Evolutionary conservation across 2,888 invertebrate genomes (phyloP).

Genomic region (Polydrusus tereticollis): DNA sequence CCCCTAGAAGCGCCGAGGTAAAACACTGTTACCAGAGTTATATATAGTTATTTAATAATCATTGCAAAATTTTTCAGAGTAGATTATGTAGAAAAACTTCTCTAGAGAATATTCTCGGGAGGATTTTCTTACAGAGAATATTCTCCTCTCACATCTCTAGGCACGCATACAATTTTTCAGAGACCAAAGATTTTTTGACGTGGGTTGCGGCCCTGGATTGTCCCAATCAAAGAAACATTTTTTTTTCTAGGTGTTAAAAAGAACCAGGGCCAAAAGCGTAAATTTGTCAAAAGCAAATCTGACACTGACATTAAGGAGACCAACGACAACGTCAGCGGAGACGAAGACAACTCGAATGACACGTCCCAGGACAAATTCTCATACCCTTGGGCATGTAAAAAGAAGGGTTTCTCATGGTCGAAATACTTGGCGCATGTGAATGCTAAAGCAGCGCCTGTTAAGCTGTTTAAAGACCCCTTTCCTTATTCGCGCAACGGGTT

Average conservation of each 20-base stretch:
- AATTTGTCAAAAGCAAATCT: constrained; percentile 57
- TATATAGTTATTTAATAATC: too few relatives aligned
- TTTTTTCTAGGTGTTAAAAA: constrained; percentile 50
- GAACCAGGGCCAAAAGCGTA: constrained; percentile 59
- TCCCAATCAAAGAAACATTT: too few relatives aligned
- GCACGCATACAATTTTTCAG: too few relatives aligned
- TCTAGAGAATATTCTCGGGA: too few relatives aligned
- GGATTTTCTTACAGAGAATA: too few relatives aligned
- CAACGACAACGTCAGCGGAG: constrained; percentile 57
- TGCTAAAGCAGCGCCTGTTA: constrained; percentile 80
- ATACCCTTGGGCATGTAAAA: constrained; percentile 79
- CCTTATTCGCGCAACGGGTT: constrained; percentile 83
- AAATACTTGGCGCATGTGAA: constrained; percentile 81
- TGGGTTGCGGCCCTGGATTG: too few relatives aligned
- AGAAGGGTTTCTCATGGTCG: constrained; percentile 83
- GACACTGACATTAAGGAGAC: constrained; percentile 47
- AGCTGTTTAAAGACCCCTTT: constrained; percentile 84
- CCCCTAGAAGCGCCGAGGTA: too few relatives aligned
- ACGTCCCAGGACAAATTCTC: constrained; percentile 65
- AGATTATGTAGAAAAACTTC: too few relatives aligned
- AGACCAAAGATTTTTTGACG: too few relatives aligned
- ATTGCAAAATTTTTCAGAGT: too few relatives aligned
- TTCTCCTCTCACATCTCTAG: too few relatives aligned
- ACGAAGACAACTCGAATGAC: constrained; percentile 62
- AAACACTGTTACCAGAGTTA: too few relatives aligned